Evolutionary conservation across 2,797 vertebrate species (phyloP).

Genomic region (Sternotherus odoratus): DNA sequence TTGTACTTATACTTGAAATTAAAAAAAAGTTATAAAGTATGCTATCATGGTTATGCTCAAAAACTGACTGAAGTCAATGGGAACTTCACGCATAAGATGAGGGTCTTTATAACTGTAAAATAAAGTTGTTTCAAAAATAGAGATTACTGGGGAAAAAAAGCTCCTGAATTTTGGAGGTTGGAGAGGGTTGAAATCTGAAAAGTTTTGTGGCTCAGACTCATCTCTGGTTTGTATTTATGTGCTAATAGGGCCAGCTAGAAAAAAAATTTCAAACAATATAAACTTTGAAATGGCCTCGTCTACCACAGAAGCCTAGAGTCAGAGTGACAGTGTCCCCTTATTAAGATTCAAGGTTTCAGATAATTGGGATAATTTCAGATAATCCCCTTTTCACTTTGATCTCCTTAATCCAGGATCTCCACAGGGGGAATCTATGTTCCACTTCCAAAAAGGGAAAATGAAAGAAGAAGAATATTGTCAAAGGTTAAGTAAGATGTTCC

Average conservation of each 20-base stretch:
- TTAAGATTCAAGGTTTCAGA: not conserved
- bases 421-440: not conserved
- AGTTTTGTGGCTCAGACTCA: not conserved
- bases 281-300: fast-evolving
- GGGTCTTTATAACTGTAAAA: not conserved
- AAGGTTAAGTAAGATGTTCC: conserved; percentile 26
- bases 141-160: not conserved
- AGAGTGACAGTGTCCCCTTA: not conserved
- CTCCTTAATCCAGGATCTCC: not conserved
- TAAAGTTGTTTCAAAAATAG: not conserved
- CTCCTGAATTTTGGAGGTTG: not conserved
- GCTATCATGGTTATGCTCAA: not conserved
- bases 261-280: fast-evolving
- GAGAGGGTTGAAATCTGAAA: not conserved
- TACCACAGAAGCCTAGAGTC: fast-evolving
- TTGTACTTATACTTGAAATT: not conserved
- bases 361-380: not conserved
- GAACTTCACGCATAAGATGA: not conserved
- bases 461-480: not conserved
- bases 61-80: not conserved
- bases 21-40: not conserved
- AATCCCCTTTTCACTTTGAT: not conserved
- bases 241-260: not conserved
- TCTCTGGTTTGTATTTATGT: not conserved
- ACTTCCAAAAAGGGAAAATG: not conserved